phyloP scores from a whole-genome alignment of 1,140 invertebrate genomes.

The Platorchestia sp. region DNA sequence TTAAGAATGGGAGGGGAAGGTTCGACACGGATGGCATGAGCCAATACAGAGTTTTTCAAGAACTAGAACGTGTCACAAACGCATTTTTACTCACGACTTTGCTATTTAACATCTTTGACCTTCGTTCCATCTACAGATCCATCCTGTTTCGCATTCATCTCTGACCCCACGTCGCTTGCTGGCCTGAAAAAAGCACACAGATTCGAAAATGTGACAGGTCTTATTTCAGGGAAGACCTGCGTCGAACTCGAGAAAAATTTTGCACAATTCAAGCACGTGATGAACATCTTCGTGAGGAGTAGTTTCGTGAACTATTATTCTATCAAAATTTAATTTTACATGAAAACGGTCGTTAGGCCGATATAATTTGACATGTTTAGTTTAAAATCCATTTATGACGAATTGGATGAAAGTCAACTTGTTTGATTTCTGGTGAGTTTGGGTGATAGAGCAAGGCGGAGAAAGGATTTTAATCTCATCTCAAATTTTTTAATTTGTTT shows the following conservation, averaged over 20 bases:
- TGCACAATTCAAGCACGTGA: neutral
- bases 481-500: no score
- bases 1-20: neutral
- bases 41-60: neutral
- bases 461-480: no score
- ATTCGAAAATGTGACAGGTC: neutral
- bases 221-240: neutral
- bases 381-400: no score
- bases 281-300: no score
- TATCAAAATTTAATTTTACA: no score
- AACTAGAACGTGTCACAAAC: neutral
- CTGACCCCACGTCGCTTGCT: neutral
- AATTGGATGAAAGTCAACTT: no score
- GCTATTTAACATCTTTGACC: neutral
- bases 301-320: no score
- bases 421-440: no score
- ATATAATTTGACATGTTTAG: no score
- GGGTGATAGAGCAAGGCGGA: no score
- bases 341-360: no score
- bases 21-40: neutral
- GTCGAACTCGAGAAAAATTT: neutral
- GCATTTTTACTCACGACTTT: constrained; percentile 4
- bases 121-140: neutral
- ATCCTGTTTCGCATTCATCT: constrained; percentile 7
- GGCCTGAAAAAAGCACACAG: neutral